phyloP scores from a whole-genome alignment of 2,888 invertebrate species.

The Cephus rjabovi region DNA sequence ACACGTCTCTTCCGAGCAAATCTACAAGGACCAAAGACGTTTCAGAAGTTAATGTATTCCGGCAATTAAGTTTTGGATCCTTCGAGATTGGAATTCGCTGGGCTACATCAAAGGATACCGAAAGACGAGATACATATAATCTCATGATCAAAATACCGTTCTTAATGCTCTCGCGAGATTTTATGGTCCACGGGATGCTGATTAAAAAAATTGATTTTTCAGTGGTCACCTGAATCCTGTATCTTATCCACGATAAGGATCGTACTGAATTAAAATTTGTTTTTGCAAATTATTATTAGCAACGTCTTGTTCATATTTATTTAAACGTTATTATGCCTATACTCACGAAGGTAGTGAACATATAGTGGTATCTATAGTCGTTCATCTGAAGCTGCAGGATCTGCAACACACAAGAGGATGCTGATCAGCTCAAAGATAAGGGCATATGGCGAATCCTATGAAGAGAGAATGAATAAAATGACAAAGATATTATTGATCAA shows the following conservation, averaged over 20 bases:
- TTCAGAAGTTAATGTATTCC: neutral
- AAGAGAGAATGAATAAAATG: neutral
- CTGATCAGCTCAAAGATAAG: conserved; percentile 15
- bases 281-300: too few relatives aligned
- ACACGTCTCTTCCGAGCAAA: too few relatives aligned
- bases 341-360: conserved; percentile 96
- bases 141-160: too few relatives aligned
- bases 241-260: too few relatives aligned
- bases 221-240: too few relatives aligned
- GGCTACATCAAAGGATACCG: neutral
- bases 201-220: too few relatives aligned
- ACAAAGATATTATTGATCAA: neutral
- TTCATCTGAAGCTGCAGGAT: conserved; percentile 96
- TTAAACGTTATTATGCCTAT: conserved; percentile 31
- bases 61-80: neutral
- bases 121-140: too few relatives aligned
- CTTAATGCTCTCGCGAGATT: too few relatives aligned
- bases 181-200: too few relatives aligned
- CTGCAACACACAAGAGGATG: conserved; percentile 70
- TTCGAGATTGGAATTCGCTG: neutral
- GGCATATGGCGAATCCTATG: too few relatives aligned
- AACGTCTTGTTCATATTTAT: too few relatives aligned
- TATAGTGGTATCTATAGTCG: conserved; percentile 93
- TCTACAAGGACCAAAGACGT: neutral
- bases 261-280: too few relatives aligned